Base-by-base conservation (phyloP, 2,888 invertebrate species). In the Thymelicus lineola region DNA sequence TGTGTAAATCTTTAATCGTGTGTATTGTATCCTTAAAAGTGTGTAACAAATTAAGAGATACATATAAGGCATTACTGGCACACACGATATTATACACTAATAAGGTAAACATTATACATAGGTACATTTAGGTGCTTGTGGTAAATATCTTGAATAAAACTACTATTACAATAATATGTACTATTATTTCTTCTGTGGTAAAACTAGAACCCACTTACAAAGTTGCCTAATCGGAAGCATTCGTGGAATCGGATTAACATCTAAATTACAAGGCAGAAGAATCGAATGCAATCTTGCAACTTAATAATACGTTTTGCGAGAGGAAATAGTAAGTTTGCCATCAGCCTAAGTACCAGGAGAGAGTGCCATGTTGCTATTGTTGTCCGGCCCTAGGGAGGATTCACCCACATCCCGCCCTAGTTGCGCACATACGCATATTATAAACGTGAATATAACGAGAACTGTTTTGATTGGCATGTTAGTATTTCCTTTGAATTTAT, bases 381-480 rank as follows among this genome's bases (percentile, higher is more conserved):
- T 90, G 84, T 87, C 85, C 84, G 82, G 88, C 93, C 92, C 90
- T 76, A 75, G 87, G 86, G 91, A 88, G 86, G 87, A 85, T 84
- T 81, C 82, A 77, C 83, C 73, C 82, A 84, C 80, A 83, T 86
- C 82, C 84, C 88, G 90, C 77, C 89, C 90, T 84, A 90, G 77
- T 86, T 91, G 87, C 86, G 83, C 88, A 87, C 84, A 87, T 84
- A 85, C 83, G 84, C 84, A 84, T 83, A 75, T 76, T 77, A 72
- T 75, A 60, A 72, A 72, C 66, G 62, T 69, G 66, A 62, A 70
- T 73, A 72, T 70, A 75, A 71, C 62, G 65, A 73, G 62, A 66
- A 48, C 64, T 14, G 62, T 38, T 28, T 71, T 60, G 55, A 72
- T 71, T 66, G 60, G 67, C 62, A 67, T n/a, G n/a, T 4, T 53